Evolutionary conservation across 2,113 vertebrate species (phyloP).

Genomic region (Zingel zingel): DNA sequence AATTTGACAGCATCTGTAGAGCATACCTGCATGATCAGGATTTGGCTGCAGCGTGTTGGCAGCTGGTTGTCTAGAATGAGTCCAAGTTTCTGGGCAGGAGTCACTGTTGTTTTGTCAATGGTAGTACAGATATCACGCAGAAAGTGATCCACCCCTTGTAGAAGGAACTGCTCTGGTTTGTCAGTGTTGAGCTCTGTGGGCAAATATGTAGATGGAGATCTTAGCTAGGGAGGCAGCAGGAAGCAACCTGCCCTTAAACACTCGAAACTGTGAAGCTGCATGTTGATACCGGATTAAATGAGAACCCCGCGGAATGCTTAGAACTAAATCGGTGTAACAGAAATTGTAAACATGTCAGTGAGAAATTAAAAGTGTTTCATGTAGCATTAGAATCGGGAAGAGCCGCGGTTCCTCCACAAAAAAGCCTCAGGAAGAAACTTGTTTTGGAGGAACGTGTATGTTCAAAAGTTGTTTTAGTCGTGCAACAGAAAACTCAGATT

Average conservation of each 20-base stretch:
- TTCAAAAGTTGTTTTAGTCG: no score
- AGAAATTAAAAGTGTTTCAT: background rate
- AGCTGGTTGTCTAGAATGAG: constrained; percentile 44
- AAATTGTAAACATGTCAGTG: background rate
- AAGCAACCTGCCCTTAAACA: background rate
- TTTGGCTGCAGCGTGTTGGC: constrained; percentile 34
- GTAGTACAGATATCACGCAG: constrained; percentile 30
- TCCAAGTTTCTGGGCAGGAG: constrained; percentile 33
- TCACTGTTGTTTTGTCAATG: constrained; percentile 45
- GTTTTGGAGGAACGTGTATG: no score
- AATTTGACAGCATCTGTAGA: constrained; percentile 46
- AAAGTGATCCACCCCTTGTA: constrained; percentile 14
- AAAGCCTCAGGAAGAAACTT: no score
- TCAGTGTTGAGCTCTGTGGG: constrained; percentile 8
- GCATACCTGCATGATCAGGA: constrained; percentile 38
- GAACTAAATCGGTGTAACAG: background rate
- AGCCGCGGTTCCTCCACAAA: no score
- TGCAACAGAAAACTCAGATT: no score
- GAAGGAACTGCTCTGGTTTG: constrained; percentile 12
- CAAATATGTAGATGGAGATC: constrained; percentile 22
- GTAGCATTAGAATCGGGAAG: background rate
- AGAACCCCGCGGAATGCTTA: background rate
- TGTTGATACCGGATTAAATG: background rate
- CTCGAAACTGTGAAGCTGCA: background rate
- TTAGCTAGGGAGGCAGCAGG: background rate